Conservation (phyloP, 2,888 invertebrate species). For the Cryptocheilus praepositus region DNA sequence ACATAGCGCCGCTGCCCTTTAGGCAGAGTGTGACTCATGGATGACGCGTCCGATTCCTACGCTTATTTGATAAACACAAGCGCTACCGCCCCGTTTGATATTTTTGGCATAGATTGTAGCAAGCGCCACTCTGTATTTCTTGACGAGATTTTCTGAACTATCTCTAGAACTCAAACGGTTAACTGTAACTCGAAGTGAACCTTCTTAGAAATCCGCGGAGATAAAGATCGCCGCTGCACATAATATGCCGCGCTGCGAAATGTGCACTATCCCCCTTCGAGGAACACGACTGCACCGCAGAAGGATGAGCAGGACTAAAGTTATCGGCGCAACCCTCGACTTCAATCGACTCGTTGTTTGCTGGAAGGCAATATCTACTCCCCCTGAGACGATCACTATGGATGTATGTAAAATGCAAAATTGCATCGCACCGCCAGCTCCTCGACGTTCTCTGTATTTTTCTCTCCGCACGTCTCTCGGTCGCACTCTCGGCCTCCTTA, state of each 20-base stretch:
- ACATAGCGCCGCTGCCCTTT: too few relatives aligned
- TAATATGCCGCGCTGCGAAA: background rate
- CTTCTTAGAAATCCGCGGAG: too few relatives aligned
- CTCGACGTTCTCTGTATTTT: too few relatives aligned
- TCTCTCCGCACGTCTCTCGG: slow-evolving; percentile 41
- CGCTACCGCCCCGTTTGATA: too few relatives aligned
- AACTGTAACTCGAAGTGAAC: too few relatives aligned
- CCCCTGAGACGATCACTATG: slow-evolving; percentile 45
- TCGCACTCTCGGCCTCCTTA: background rate
- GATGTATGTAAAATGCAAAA: slow-evolving; percentile 64
- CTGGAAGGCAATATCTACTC: slow-evolving; percentile 9
- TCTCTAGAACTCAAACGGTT: too few relatives aligned
- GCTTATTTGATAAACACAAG: too few relatives aligned
- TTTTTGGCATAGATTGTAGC: too few relatives aligned
- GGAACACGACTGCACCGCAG: background rate
- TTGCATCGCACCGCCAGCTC: slow-evolving; percentile 53
- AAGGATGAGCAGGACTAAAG: background rate
- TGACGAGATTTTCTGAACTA: too few relatives aligned
- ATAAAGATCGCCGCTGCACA: background rate
- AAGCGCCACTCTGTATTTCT: too few relatives aligned
- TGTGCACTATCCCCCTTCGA: background rate
- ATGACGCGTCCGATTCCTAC: too few relatives aligned
- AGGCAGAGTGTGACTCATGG: too few relatives aligned
- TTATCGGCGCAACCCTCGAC: background rate
- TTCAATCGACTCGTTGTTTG: slow-evolving; percentile 6